Base-by-base conservation (phyloP, 2,888 invertebrate species). In the Petrolisthes cinctipes region DNA sequence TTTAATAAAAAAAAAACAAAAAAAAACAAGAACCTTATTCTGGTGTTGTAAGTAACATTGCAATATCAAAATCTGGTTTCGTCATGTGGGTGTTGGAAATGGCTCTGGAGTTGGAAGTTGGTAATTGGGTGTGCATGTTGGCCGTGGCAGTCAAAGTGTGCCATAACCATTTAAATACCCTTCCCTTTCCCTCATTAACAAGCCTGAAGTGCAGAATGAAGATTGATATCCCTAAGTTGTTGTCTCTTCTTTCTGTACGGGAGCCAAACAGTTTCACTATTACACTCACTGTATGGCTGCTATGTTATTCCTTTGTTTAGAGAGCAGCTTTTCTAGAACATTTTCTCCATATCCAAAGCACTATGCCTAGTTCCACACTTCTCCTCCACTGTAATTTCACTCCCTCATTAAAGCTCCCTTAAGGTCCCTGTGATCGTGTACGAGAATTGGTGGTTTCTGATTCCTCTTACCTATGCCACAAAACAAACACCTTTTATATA, bases 371-470 rank as follows among this genome's bases (percentile, higher is more conserved):
- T 75, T 83, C 83, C 75, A 73, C 66, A 66, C 56, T 71, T 83
- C 85, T 57, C 66, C 84, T 84, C 66, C 78, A 78, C 85, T 85
- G 76, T 78, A 20, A 85, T 85, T 85, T 85, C 85, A 66, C 79
- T 85, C 78, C 82, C 82, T 61, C 57, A 61, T 82, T 66, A 61
- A 82, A 82, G 37, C 14, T 53, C n/a, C 51, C 37, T 37, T 37
- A 53, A 78, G 20, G 37, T 14, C 78, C 37, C 37, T 37, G 37
- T 37, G 37, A 37, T 37, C 2, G 37, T 37, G 1, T 1, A 37
- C 37, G 37, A 37, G 1, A 37, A 37, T 0, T 37, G 37, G 37
- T 37, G 37, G 37, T 2, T 37, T 37, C 37, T 37, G 37, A 1
- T 37, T 37, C 37, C 37, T 37, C 2, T 37, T 37, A 2, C 37